Evolutionary conservation across 1,140 invertebrate species (phyloP).

Genomic region (Coelopa frigida): DNA sequence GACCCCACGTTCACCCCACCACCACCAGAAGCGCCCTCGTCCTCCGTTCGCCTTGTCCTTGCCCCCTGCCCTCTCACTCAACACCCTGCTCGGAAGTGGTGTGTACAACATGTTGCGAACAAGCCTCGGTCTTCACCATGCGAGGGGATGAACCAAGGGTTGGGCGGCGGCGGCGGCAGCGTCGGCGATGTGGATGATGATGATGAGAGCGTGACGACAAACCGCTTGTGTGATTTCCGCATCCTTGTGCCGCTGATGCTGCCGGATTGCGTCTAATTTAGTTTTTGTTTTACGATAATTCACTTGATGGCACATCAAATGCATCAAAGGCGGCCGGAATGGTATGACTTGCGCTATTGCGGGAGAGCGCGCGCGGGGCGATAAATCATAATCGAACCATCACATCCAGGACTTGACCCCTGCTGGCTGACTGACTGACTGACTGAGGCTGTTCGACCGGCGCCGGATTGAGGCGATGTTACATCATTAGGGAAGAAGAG

Average conservation of each 20-base stretch:
- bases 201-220: conserved; percentile 42
- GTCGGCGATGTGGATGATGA: conserved; percentile 22
- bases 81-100: not conserved
- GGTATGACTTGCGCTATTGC: conserved; percentile 21
- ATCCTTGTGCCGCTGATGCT: not conserved
- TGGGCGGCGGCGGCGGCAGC: not conserved
- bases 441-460: not conserved
- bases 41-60: not conserved
- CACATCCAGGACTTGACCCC: conserved; percentile 45
- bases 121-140: too few species aligned
- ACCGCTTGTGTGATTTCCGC: not conserved
- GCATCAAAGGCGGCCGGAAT: not conserved
- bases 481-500: not conserved
- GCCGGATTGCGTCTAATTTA: conserved; percentile 26
- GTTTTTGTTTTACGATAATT: conserved; percentile 28
- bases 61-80: not conserved
- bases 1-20: not conserved
- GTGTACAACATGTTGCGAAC: conserved; percentile 6
- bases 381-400: conserved; percentile 46
- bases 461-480: not conserved
- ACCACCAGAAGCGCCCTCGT: not conserved
- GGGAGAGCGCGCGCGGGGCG: conserved; percentile 18
- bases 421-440: conserved; percentile 9
- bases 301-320: conserved; percentile 11
- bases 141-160: not conserved